Evolutionary conservation across 2,113 vertebrate genomes (phyloP).

Genomic region (Callipepla squamata): DNA sequence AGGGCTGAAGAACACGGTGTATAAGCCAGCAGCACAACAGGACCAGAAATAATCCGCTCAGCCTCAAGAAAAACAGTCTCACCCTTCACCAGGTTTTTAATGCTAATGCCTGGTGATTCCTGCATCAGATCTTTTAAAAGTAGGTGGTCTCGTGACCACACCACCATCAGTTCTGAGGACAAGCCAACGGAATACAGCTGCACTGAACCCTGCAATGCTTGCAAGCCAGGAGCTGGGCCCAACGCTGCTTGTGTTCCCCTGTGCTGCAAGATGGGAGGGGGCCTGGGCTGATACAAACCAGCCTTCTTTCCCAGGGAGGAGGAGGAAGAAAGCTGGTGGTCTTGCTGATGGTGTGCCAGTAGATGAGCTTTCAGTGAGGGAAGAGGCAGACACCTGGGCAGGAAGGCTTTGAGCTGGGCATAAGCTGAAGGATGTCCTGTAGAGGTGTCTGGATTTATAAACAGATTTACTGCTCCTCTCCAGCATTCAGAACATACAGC

Average conservation of each 20-base stretch:
- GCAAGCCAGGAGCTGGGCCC: neutral
- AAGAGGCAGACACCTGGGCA: neutral
- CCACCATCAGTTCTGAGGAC: neutral
- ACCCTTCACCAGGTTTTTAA: neutral
- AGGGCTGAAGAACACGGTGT: neutral
- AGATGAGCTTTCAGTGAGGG: too few species aligned
- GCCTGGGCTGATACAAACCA: neutral
- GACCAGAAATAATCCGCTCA: neutral
- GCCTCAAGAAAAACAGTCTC: neutral
- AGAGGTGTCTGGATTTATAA: constrained; percentile 53
- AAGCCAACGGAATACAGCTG: neutral
- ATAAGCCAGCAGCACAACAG: neutral
- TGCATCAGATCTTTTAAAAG: neutral
- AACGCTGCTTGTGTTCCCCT: neutral
- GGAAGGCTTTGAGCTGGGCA: neutral
- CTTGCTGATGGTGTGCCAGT: neutral
- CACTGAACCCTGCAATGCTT: neutral
- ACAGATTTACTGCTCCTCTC: constrained; percentile 31
- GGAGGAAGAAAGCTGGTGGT: neutral
- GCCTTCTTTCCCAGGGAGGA: too few species aligned
- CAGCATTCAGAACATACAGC: constrained; percentile 2
- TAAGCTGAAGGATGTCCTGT: neutral
- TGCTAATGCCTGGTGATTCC: neutral
- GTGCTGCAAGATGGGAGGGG: neutral
- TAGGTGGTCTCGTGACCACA: neutral